Conservation (phyloP, 2,888 invertebrate genomes). For the Cyrtodaria siliqua region DNA sequence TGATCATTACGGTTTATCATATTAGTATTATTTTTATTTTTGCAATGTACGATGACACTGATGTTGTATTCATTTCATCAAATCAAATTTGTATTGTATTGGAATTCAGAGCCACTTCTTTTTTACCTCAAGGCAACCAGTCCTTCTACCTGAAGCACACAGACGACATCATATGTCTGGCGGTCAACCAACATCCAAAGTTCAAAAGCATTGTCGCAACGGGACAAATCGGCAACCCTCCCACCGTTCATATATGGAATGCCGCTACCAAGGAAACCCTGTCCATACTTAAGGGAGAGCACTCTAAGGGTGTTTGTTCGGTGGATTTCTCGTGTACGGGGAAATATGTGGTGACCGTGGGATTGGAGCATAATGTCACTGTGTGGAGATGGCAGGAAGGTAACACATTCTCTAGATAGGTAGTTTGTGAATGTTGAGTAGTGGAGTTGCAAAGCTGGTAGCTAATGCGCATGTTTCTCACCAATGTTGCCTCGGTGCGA, state of each 20-base stretch:
- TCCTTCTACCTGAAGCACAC: constrained; percentile 85
- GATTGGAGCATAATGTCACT: constrained; percentile 82
- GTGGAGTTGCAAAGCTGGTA: no score
- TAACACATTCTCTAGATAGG: no score
- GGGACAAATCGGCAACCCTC: constrained; percentile 85
- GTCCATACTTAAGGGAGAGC: constrained; percentile 81
- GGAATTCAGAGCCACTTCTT: no score
- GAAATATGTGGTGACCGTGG: constrained; percentile 84
- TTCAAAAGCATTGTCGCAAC: constrained; percentile 84
- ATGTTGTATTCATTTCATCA: no score
- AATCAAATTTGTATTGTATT: no score
- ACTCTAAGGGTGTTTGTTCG: constrained; percentile 83
- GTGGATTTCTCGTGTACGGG: constrained; percentile 86
- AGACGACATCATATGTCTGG: constrained; percentile 86
- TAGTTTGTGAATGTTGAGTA: no score
- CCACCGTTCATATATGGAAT: constrained; percentile 85
- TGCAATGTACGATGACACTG: no score
- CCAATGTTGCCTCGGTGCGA: no score
- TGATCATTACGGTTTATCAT: no score
- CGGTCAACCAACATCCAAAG: constrained; percentile 85
- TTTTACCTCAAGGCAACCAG: constrained; percentile 81
- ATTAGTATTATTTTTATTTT: no score
- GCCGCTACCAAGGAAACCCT: constrained; percentile 82
- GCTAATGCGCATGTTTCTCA: no score
- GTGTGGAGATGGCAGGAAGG: constrained; percentile 86